These are phyloP conservation scores for Pedionomus torquatus DNA, from an alignment of 2,113 vertebrate genomes.

Conservation along the genomic window DNA sequence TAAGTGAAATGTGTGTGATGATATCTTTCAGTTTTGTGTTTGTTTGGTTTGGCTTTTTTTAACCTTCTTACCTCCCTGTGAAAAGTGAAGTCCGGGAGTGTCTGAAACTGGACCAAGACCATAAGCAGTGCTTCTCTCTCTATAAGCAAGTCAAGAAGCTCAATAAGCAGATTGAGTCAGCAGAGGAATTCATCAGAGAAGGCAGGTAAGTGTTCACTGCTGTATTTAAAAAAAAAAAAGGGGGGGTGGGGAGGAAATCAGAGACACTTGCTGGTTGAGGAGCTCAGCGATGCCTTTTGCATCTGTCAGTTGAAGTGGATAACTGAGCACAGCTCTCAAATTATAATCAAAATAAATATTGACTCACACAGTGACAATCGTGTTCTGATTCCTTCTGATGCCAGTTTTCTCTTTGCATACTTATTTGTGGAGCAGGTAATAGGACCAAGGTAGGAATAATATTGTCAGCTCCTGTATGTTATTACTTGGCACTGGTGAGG, in stretches of 20 bases:
- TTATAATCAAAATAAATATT: constrained; percentile 46
- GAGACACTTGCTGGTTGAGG: neutral
- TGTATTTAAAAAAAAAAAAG: neutral
- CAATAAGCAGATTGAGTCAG: constrained; percentile 90
- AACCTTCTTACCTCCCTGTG: neutral
- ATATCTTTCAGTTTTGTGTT: neutral
- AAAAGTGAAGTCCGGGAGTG: constrained; percentile 95
- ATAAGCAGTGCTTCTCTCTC: constrained; percentile 93
- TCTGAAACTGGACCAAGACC: constrained; percentile 96
- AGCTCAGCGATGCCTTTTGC: constrained; percentile 20
- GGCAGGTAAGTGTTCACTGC: constrained; percentile 81
- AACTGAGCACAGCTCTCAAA: constrained; percentile 4
- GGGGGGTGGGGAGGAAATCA: neutral
- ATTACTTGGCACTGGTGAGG: neutral
- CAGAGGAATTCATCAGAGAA: constrained; percentile 90
- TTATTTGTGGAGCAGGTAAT: neutral
- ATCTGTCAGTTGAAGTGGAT: constrained; percentile 29
- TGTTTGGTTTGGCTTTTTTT: neutral
- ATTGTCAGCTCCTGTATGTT: neutral
- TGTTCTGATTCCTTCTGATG: neutral
- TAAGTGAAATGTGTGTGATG: neutral
- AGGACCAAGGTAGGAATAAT: neutral
- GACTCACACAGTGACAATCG: neutral
- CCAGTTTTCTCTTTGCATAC: neutral
- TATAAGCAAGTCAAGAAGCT: constrained; percentile 98